Evolutionary conservation across 2,797 vertebrate genomes (phyloP).

Genomic region (Clarias pachynema): DNA sequence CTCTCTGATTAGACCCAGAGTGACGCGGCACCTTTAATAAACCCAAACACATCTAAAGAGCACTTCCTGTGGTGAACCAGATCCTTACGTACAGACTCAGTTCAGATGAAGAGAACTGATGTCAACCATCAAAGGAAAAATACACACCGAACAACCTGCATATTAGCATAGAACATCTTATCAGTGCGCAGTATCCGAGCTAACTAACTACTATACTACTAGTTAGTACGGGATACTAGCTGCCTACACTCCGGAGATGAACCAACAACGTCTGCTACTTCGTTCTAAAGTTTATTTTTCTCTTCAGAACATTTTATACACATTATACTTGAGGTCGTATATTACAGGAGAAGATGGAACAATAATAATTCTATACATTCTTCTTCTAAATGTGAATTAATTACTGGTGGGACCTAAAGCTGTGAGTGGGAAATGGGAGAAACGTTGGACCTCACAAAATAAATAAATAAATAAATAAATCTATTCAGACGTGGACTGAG

Average conservation of each 20-base stretch:
- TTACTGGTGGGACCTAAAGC: not conserved
- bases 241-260: not conserved
- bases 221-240: not conserved
- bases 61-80: not conserved
- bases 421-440: not conserved
- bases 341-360: not conserved
- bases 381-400: not conserved
- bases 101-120: not conserved
- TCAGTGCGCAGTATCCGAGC: not conserved
- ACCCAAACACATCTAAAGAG: not conserved
- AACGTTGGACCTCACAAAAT: not conserved
- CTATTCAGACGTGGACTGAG: not conserved
- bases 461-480: no score
- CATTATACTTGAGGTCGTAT: not conserved
- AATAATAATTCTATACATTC: not conserved
- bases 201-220: not conserved
- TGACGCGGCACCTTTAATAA: not conserved
- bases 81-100: not conserved
- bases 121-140: not conserved
- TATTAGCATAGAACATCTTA: not conserved
- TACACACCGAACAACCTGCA: not conserved
- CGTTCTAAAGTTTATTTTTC: not conserved
- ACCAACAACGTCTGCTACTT: not conserved
- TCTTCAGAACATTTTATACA: no score
- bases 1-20: not conserved